These are phyloP conservation scores for Vulpes ferrilata DNA, from an alignment of 2,113 vertebrate species.

Conservation along the genomic window DNA sequence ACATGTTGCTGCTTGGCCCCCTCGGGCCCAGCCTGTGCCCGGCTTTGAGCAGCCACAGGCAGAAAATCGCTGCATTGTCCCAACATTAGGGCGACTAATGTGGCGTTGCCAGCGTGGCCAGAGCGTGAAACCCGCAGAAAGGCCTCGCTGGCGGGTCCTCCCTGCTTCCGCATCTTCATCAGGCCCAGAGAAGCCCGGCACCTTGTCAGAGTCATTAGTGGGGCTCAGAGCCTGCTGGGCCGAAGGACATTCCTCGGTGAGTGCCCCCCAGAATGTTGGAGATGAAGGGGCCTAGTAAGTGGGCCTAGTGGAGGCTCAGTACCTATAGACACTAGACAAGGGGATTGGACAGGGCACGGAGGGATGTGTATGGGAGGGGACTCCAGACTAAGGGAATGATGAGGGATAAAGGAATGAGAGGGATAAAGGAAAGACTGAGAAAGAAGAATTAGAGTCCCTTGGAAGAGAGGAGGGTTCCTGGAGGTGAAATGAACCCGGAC, in stretches of 20 bases:
- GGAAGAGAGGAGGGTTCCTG: not conserved
- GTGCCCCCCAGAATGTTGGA: not conserved
- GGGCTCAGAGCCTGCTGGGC: not conserved
- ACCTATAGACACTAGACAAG: too few species aligned
- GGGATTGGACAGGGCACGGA: not conserved
- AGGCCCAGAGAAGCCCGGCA: not conserved
- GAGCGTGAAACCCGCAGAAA: constrained; percentile 90
- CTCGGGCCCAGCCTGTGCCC: not conserved
- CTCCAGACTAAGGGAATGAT: not conserved
- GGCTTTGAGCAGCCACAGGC: constrained; percentile 80
- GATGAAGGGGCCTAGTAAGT: not conserved
- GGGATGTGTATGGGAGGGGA: not conserved
- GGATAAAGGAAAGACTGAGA: not conserved
- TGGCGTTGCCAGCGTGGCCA: not conserved
- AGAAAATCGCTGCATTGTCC: constrained; percentile 85
- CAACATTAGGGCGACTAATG: constrained; percentile 65
- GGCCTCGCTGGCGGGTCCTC: constrained; percentile 74
- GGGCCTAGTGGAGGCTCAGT: not conserved
- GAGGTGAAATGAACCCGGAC: not conserved
- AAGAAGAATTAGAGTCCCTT: not conserved
- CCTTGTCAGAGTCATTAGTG: not conserved
- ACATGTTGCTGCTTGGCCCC: constrained; percentile 66
- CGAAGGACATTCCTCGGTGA: too few species aligned
- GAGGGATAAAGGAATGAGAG: too few species aligned
- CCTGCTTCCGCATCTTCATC: constrained; percentile 53